phyloP scores from a whole-genome alignment of 2,113 vertebrate genomes.

The Diphyllodes magnificus region DNA sequence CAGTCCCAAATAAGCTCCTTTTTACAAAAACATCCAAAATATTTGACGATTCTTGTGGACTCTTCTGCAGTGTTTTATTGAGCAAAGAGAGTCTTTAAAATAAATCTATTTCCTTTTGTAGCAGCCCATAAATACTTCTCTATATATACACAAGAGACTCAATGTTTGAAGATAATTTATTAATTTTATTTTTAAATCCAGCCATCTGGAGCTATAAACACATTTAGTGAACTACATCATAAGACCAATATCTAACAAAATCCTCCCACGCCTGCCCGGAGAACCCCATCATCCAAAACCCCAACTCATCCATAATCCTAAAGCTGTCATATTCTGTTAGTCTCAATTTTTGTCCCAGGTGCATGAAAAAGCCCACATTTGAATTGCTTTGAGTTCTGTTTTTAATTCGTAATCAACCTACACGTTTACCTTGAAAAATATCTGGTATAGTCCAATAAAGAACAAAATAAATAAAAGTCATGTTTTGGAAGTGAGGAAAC shows the following conservation, averaged over 20 bases:
- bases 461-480: background rate
- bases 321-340: background rate
- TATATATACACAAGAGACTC: background rate
- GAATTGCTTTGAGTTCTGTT: background rate
- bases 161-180: constrained; percentile 18
- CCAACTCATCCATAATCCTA: background rate
- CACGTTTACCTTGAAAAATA: background rate
- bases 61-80: background rate
- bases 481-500: background rate
- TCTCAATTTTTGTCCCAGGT: background rate
- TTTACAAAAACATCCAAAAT: background rate
- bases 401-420: background rate
- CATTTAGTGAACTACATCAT: background rate
- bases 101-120: background rate
- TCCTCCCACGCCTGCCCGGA: background rate
- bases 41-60: background rate
- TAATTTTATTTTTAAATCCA: constrained; percentile 51
- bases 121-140: background rate
- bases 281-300: background rate
- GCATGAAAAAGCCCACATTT: background rate
- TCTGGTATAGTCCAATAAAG: background rate
- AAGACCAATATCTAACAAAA: constrained; percentile 13
- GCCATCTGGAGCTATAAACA: constrained; percentile 23
- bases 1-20: background rate
- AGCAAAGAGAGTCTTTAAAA: background rate